Evolutionary conservation across 2,797 vertebrate species (phyloP).

Genomic region (Momotus momota): DNA sequence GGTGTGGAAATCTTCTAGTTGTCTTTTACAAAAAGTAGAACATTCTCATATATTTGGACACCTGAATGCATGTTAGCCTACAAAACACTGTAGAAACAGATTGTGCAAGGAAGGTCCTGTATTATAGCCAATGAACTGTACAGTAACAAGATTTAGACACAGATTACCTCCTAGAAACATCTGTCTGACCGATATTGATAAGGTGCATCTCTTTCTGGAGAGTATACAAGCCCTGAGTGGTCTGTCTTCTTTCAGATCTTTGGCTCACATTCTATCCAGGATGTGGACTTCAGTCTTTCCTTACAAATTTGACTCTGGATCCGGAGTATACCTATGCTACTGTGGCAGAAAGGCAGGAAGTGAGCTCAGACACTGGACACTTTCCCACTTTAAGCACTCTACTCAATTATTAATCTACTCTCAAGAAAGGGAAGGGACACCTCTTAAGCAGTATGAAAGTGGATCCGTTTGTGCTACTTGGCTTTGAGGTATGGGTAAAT

Average conservation of each 20-base stretch:
- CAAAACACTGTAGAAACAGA: not conserved
- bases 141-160: not conserved
- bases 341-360: not conserved
- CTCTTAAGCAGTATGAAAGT: not conserved
- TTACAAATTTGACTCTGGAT: not conserved
- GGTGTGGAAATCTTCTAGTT: not conserved
- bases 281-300: not conserved
- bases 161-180: not conserved
- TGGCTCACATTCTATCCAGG: not conserved
- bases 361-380: not conserved
- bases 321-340: not conserved
- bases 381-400: not conserved
- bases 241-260: not conserved
- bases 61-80: not conserved
- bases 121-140: not conserved
- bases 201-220: not conserved
- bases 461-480: not conserved
- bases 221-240: not conserved
- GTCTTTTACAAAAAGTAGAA: not conserved
- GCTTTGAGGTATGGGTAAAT: not conserved
- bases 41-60: not conserved
- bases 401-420: constrained; percentile 1
- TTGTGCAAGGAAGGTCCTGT: not conserved
- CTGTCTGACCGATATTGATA: not conserved
- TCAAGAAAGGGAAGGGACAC: not conserved